Evolutionary conservation across 2,797 vertebrate species (phyloP), one percentile per base, ranked within the genome.

Genomic region (Nannoperca obscura): DNA sequence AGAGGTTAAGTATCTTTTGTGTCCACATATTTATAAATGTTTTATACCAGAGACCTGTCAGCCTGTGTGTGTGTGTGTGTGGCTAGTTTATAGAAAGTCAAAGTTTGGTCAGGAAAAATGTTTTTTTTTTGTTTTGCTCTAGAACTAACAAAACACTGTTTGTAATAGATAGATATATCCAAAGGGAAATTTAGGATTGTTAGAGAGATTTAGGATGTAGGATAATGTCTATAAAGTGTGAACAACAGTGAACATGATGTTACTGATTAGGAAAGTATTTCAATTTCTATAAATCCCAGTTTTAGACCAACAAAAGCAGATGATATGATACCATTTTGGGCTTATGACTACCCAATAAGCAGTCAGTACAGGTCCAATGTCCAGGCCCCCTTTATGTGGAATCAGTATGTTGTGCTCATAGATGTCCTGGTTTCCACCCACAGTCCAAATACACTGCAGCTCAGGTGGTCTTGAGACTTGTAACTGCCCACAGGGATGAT

Each of bases 401-500:
- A 15, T 49, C 36, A 27, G 4, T 13, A 24, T 58, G 52, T 67
- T 57, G 7, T 64, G 6, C 54, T 62, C 47, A 71, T 27, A 75
- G 20, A 42, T 8, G 5, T 6, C 59, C 36, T 72, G 9, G 19
- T 72, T 76, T 83, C 52, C 40, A 44, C 12, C 44, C 64, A 42
- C 30, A 59, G 32, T 54, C 42, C 36, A 61, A 64, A 47, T 53
- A 53, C 60, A 63, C 57, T 68, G 2, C 15, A 72, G 57, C 69
- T 74, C 71, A 80, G 71, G 64, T 81, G 65, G 50, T 50, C 67
- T 14, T 20, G 1, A 61, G 63, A 24, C 59, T 54, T 44, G 9
- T 30, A 22, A 53, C 72, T 72, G 71, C 57, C 80, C 50, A 52
- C 57, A 63, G 83, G 60, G 44, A 73, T 59, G 50, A 67, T n/a